phyloP scores from a whole-genome alignment of 2,888 invertebrate species.

The Yponomeuta cagnagella region DNA sequence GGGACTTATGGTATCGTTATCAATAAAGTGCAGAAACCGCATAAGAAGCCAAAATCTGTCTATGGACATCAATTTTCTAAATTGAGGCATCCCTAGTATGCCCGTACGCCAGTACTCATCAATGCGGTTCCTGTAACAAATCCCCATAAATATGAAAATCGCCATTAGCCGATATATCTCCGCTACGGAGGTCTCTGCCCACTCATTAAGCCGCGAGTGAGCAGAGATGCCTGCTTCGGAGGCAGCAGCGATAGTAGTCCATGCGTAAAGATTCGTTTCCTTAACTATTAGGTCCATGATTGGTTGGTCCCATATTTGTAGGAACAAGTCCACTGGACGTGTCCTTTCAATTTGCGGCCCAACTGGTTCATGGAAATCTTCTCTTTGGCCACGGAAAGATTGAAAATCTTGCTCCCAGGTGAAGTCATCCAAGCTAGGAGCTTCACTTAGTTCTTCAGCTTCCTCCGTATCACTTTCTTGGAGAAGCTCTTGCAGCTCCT shows the following conservation, averaged over 20 bases:
- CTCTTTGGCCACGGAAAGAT: not conserved
- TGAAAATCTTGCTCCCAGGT: not conserved
- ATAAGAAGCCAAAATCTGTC: not conserved
- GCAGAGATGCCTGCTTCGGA: not conserved
- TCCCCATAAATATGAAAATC: slow-evolving; percentile 5
- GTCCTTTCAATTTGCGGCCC: slow-evolving; percentile 13
- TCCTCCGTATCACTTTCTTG: not conserved
- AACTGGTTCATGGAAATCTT: slow-evolving; percentile 2
- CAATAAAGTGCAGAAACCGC: slow-evolving; percentile 23
- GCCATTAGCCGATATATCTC: not conserved
- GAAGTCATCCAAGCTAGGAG: not conserved
- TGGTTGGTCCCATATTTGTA: slow-evolving; percentile 14
- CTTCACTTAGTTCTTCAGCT: not conserved
- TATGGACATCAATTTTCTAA: slow-evolving; percentile 10
- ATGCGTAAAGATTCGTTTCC: slow-evolving; percentile 15
- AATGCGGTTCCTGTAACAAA: not conserved
- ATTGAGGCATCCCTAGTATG: not conserved
- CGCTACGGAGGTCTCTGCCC: too few relatives aligned
- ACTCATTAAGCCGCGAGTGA: too few relatives aligned
- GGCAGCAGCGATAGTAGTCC: not conserved
- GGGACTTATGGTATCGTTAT: slow-evolving; percentile 18
- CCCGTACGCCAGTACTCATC: slow-evolving; percentile 8
- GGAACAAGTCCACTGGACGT: slow-evolving; percentile 11
- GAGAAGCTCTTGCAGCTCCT: too few relatives aligned
- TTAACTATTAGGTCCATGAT: slow-evolving; percentile 7